phyloP scores from a whole-genome alignment of 2,113 vertebrate genomes.

The Ellobius talpinus region DNA sequence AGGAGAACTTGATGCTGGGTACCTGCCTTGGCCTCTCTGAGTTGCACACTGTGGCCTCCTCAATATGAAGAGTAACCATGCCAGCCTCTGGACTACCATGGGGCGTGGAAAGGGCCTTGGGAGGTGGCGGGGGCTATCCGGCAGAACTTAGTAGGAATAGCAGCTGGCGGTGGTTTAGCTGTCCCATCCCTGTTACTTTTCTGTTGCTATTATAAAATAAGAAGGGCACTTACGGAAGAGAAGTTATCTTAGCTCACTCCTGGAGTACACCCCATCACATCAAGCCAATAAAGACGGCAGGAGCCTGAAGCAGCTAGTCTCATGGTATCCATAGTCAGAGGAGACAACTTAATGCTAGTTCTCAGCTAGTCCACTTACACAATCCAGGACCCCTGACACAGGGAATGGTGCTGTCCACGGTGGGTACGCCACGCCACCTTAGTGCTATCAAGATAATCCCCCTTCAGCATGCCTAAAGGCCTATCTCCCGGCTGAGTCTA shows the following conservation, averaged over 20 bases:
- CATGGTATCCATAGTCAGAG: neutral
- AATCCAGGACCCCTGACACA: neutral
- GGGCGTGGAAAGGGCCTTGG: neutral
- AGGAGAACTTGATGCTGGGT: neutral
- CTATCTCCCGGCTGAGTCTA: neutral
- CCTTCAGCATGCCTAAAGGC: neutral
- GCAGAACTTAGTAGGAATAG: neutral
- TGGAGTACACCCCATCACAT: neutral
- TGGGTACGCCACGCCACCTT: too few species aligned
- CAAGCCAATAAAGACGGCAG: neutral
- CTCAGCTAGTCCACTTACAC: neutral
- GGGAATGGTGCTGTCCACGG: too few species aligned
- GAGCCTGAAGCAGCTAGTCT: neutral
- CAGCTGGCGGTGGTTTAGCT: neutral
- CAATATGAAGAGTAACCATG: neutral
- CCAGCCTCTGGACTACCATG: neutral
- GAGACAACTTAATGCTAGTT: too few species aligned
- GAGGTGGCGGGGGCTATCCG: rapidly evolving
- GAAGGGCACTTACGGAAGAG: too few species aligned
- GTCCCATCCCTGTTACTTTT: neutral
- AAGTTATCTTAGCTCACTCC: neutral
- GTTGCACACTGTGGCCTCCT: neutral
- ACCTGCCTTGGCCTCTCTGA: neutral
- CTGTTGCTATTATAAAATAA: neutral
- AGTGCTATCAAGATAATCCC: neutral